Base-by-base conservation (phyloP, 2,113 vertebrate genomes). In the Mus pahari region DNA sequence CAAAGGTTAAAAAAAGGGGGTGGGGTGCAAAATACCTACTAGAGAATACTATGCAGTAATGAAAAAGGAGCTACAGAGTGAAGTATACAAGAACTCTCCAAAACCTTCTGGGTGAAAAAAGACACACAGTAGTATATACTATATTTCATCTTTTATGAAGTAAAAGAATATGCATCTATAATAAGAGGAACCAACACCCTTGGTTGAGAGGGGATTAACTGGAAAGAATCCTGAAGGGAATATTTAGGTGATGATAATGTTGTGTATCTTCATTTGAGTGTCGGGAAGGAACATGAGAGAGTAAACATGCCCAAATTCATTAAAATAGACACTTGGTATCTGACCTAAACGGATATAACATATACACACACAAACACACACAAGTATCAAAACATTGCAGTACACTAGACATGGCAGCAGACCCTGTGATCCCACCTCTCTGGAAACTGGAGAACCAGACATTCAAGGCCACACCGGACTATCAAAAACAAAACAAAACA, bases 61-160 rank as follows among this genome's bases (percentile, higher is more conserved):
- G 58, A 86, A 87, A 87, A 81, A 71, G 82, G n/a, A 92, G 87
- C 28, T 68, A 93, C 82, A 90, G 19, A 92, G 78, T n/a, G 14
- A 82, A 33, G 53, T 3, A 71, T 26, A 48, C 16, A 84, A 71
- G 14, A 92, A 90, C 60, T 68, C 90, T 86, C 75, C 91, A 89
- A 75, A 95, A 79, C 9, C 91, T 31, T 71, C 20, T 53, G 14
- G 81, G 7, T n/a, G 1, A 79, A 92, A 92, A 94, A 22, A 66
- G 53, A 68, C 42, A 84, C 26, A 84, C 82, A 94, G 45, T 48
- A 58, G 42, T 55, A 33, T 31, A 60, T 26, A 31, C 7, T 55
- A 13, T 58, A 97, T 74, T 86, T 92, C 50, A 86, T 33, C 28
- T 86, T 73, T 77, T 33, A 70, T 55, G 14, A 94, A 81, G 33